phyloP scores from a whole-genome alignment of 2,113 vertebrate species.

The Aix galericulata region DNA sequence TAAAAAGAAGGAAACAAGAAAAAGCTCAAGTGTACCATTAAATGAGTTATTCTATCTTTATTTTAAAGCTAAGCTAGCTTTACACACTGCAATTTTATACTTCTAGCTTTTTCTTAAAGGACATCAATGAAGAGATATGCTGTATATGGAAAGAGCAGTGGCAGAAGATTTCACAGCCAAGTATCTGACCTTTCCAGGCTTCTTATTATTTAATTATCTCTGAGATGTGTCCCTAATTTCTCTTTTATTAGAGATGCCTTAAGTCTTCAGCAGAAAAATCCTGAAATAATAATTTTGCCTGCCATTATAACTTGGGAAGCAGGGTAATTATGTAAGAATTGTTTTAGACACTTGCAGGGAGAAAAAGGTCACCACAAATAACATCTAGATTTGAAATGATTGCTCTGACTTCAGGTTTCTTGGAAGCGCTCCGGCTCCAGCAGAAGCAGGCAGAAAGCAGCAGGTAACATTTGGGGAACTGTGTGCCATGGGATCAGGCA shows the following conservation, averaged over 20 bases:
- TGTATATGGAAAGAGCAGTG: neutral
- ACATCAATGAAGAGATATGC: neutral
- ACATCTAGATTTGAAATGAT: neutral
- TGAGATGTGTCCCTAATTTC: slow-evolving; percentile 32
- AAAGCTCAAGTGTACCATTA: neutral
- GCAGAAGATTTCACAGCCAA: slow-evolving; percentile 7
- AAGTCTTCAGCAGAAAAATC: neutral
- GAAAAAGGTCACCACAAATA: slow-evolving; percentile 32
- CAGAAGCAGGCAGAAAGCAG: neutral
- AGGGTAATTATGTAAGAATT: neutral
- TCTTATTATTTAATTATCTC: slow-evolving; percentile 51
- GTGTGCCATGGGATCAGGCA: neutral
- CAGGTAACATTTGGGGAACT: neutral
- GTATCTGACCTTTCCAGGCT: slow-evolving; percentile 42
- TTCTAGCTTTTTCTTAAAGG: neutral
- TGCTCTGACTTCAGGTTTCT: neutral
- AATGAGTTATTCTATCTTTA: neutral
- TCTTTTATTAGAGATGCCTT: neutral
- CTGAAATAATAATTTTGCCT: slow-evolving; percentile 48
- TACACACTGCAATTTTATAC: neutral
- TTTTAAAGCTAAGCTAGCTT: neutral
- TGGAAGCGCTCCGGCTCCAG: neutral
- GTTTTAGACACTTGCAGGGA: neutral
- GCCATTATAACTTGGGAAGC: neutral
- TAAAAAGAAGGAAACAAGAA: neutral